phyloP scores from a whole-genome alignment of 2,888 invertebrate species.

The Diachrysia chrysitis region DNA sequence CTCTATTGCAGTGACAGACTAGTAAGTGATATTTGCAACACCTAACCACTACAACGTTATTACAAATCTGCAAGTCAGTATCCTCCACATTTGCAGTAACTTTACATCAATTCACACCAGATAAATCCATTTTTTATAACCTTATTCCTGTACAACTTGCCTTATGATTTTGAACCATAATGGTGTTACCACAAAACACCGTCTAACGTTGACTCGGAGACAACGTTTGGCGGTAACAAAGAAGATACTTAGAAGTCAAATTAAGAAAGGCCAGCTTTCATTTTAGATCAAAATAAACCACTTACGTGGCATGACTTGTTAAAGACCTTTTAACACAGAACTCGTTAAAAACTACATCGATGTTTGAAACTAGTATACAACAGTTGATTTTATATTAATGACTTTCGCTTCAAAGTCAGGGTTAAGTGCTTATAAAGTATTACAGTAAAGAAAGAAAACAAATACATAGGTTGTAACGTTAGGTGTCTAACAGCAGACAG shows the following conservation, averaged over 20 bases:
- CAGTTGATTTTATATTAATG: neutral
- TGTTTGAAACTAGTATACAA: slow-evolving; percentile 4
- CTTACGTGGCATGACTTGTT: neutral
- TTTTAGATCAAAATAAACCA: neutral
- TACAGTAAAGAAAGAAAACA: neutral
- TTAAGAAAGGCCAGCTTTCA: slow-evolving; percentile 4
- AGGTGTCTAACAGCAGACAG: neutral
- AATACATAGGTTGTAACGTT: neutral
- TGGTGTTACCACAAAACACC: slow-evolving; percentile 4
- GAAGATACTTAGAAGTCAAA: neutral
- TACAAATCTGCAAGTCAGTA: slow-evolving; percentile 9
- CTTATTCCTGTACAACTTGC: slow-evolving; percentile 18
- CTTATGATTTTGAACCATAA: slow-evolving; percentile 20
- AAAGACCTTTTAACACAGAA: slow-evolving; percentile 1
- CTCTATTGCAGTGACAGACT: neutral
- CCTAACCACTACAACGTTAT: neutral
- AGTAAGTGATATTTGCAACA: neutral
- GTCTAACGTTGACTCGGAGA: neutral
- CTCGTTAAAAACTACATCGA: neutral
- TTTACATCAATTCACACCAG: slow-evolving; percentile 31
- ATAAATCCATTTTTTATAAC: slow-evolving; percentile 28
- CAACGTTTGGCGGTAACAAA: neutral
- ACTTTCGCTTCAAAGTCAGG: neutral
- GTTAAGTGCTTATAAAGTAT: neutral
- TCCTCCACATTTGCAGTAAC: slow-evolving; percentile 30